A percentile compares a stretch with the other conserved stretches of the same genome.
Evolutionary conservation across 1,140 invertebrate genomes (phyloP).

Genomic region (Drosophila trapezifrons): DNA sequence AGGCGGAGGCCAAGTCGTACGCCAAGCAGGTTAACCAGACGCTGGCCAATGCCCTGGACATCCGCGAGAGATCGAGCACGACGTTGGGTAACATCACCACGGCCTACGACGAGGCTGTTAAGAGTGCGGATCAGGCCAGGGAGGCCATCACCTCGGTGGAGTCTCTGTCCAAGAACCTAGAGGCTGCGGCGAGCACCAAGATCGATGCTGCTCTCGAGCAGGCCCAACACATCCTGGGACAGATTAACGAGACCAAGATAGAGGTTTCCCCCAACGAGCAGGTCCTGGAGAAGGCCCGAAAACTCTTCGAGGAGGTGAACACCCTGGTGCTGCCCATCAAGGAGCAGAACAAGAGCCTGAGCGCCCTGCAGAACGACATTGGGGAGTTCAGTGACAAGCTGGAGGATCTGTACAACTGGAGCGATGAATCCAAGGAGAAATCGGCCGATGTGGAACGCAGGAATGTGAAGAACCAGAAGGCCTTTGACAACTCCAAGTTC

Average conservation of each 20-base stretch:
- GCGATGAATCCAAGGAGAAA: slow-evolving; percentile 87
- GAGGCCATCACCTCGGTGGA: slow-evolving; percentile 88
- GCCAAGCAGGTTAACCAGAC: slow-evolving; percentile 86
- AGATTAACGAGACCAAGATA: slow-evolving; percentile 83
- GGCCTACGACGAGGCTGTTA: slow-evolving; percentile 85
- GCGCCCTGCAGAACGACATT: slow-evolving; percentile 86
- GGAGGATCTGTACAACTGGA: slow-evolving; percentile 89
- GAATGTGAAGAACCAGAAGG: slow-evolving; percentile 86
- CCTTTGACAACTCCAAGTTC: slow-evolving; percentile 84
- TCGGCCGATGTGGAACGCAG: slow-evolving; percentile 87
- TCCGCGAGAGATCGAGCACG: slow-evolving; percentile 84
- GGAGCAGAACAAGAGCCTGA: slow-evolving; percentile 85
- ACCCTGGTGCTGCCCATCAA: slow-evolving; percentile 88
- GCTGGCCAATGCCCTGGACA: slow-evolving; percentile 85
- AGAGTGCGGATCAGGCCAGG: slow-evolving; percentile 85
- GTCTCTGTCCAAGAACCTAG: slow-evolving; percentile 87
- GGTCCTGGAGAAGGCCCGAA: slow-evolving; percentile 87
- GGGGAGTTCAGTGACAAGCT: slow-evolving; percentile 88
- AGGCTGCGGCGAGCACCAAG: slow-evolving; percentile 89
- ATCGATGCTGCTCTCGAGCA: slow-evolving; percentile 91
- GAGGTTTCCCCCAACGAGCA: slow-evolving; percentile 85
- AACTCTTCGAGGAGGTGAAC: slow-evolving; percentile 88
- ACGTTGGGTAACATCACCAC: slow-evolving; percentile 86
- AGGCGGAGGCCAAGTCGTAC: slow-evolving; percentile 86
- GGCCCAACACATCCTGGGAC: slow-evolving; percentile 88